A percentile compares a stretch with the other conserved stretches of the same genome.
These are phyloP conservation scores for Epinotia bilunana DNA, from an alignment of 2,888 invertebrate genomes.

Conservation along the genomic window DNA sequence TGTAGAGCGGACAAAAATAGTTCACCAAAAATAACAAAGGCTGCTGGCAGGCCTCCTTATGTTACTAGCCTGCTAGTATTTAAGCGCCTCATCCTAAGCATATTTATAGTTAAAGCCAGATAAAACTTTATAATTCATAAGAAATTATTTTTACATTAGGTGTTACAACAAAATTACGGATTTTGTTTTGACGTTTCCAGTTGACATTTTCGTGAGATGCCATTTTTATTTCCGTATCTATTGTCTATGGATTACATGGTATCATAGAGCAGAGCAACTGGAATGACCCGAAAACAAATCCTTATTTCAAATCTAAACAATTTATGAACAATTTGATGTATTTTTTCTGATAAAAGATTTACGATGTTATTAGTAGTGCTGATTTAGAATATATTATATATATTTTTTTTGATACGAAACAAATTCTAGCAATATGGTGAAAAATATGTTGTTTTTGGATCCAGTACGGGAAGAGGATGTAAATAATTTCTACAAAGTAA, in stretches of 20 bases:
- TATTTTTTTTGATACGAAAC: constrained; percentile 2
- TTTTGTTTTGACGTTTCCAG: constrained; percentile 76
- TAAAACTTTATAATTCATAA: constrained; percentile 48
- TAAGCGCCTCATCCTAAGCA: constrained; percentile 45
- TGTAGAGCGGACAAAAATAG: constrained; percentile 84
- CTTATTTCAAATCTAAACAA: too few relatives aligned
- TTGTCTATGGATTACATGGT: constrained; percentile 46
- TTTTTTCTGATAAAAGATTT: not conserved
- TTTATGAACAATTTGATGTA: not conserved
- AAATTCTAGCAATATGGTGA: constrained; percentile 60
- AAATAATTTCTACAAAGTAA: constrained; percentile 66
- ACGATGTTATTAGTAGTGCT: not conserved
- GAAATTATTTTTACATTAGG: constrained; percentile 55
- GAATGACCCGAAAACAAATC: not conserved
- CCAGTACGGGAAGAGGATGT: constrained; percentile 69
- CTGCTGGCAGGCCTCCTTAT: constrained; percentile 46
- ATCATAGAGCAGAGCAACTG: not conserved
- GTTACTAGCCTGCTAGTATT: constrained; percentile 28
- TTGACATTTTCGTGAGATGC: constrained; percentile 48
- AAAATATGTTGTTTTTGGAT: constrained; percentile 67
- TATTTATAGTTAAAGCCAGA: constrained; percentile 30
- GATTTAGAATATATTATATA: not conserved
- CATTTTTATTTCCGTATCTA: constrained; percentile 48
- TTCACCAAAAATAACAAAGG: constrained; percentile 78
- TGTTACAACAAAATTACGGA: constrained; percentile 68